Base-by-base conservation (phyloP, 2,888 invertebrate genomes). In the Tinea trinotella region DNA sequence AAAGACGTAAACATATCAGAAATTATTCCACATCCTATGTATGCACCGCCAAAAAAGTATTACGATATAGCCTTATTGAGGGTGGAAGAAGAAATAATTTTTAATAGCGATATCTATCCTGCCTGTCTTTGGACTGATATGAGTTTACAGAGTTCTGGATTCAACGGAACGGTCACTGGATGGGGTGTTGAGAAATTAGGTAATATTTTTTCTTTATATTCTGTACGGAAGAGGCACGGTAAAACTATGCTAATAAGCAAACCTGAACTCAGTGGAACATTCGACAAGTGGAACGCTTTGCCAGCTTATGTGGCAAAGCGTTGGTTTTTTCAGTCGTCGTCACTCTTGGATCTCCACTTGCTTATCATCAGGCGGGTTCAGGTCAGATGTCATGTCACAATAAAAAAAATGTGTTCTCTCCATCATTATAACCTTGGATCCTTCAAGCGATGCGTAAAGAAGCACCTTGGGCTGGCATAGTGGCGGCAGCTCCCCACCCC, bases 21-120 rank as follows among this genome's bases (percentile, higher is more conserved):
- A 4, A 64, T 76, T 2, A 64, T 72, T 9, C 57, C 60, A 0
- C 70, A 79, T 50, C 79, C 77, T 0, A 55, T 61, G 6, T 80
- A 68, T 56, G 53, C 55, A 0, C 57, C 76, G 2, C 79, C 76
- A 0, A 68, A 63, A 44, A 70, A 71, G 54, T 77, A 78, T 54
- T 68, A 62, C 53, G 81, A 80, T 48, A 72, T 80, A 56, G 79
- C 78, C 0, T 57, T 80, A 6, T 62, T 81, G 57, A 67, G 77
- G 56, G 34, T 81, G 6, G 62, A 63, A 1, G 50, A 55, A 0
- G 54, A 54, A 0, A 59, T 76, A 0, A 19, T 12, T 0, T 74
- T 79, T 55, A 64, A 60, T 1, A 58, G 54, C 13, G 59, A 59
- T 24, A 56, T 75, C 9, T 46, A 53, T 48, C 80, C 81, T 1